Evolutionary conservation across 1,140 invertebrate genomes (phyloP), one percentile per base, ranked within the genome.

Genomic region (Tetramorium alpestre): DNA sequence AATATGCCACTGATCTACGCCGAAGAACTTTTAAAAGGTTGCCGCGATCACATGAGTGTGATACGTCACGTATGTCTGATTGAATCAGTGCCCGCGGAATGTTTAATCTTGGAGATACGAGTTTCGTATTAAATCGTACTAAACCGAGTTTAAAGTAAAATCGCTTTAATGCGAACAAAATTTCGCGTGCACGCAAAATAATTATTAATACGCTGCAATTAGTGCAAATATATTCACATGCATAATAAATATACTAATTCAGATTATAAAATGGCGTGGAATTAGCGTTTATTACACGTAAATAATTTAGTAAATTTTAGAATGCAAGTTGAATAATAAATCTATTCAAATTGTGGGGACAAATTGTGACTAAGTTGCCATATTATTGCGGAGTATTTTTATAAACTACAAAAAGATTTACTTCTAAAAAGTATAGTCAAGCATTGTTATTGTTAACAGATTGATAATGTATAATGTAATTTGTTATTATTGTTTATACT

Each of bases 281-380:
- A 1, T 25, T 69, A 16, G 11, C n/a, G n/a, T 25, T 69, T 69
- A 47, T 69, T 69, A n/a, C 10, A 44, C 6, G 33, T 10, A 6
- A 49, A 18, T 0, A 16, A 33, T 22, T 72, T 51, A 49, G 51
- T 72, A 51, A 72, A 72, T 49, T 41, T 22, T 33, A 72, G 8
- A 72, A 72, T 18, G 25, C 16, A 72, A 72, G 51, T 72, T 72
- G 1, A 18, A 25, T 51, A 72, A 72, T 72, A 18, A 72, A 49
- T 28, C 25, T 33, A 33, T 33, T 33, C 28, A 33, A 33, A 33
- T 28, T 33, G 22, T 1, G 13, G 47, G n/a, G 2, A 49, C 3
- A 67, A 41, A 72, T 72, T 28, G 13, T 49, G 22, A 51, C 33
- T 7, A 51, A 65, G 2, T 69, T 69, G n/a, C 7, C 6, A 22